Percentiles rank a stretch among this genome's conserved stretches.
phyloP scores from a whole-genome alignment of 30 jellyfish, hydroid and myxozoan genomes.

The Aurelia coerulea region DNA sequence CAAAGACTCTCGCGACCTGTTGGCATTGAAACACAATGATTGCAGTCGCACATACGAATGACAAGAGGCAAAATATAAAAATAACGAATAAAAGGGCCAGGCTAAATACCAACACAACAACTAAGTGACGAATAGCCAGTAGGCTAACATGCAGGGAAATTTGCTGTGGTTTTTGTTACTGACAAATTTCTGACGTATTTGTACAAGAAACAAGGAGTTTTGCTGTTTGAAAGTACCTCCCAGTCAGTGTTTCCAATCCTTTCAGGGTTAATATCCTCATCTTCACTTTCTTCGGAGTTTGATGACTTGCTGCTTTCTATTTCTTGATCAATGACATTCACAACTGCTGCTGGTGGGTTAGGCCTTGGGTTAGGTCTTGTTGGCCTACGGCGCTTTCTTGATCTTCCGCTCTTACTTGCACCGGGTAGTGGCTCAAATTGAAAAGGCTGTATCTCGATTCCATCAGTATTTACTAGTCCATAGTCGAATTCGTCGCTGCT shows the following conservation, averaged over 20 bases:
- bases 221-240: constrained; percentile 1
- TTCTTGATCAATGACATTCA: no score
- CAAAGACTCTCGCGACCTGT: constrained; percentile 24
- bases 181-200: constrained; percentile 4
- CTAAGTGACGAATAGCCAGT: neutral
- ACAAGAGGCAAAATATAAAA: neutral
- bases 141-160: neutral
- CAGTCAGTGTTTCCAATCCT: constrained; percentile 29
- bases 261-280: neutral
- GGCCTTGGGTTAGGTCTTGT: constrained; percentile 15
- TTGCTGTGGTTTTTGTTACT: neutral
- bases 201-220: neutral
- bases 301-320: no score
- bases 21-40: constrained; percentile 27
- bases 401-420: neutral
- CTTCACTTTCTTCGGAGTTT: constrained; percentile 26
- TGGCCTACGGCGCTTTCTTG: constrained; percentile 8
- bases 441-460: constrained; percentile 8
- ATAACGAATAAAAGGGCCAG: neutral
- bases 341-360: neutral
- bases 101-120: constrained; percentile 5
- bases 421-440: constrained; percentile 38
- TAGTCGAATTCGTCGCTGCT: constrained; percentile 4
- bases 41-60: constrained; percentile 7
- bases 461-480: constrained; percentile 1